phyloP scores from a whole-genome alignment of 2,888 invertebrate genomes.

The Agrotis segetum region DNA sequence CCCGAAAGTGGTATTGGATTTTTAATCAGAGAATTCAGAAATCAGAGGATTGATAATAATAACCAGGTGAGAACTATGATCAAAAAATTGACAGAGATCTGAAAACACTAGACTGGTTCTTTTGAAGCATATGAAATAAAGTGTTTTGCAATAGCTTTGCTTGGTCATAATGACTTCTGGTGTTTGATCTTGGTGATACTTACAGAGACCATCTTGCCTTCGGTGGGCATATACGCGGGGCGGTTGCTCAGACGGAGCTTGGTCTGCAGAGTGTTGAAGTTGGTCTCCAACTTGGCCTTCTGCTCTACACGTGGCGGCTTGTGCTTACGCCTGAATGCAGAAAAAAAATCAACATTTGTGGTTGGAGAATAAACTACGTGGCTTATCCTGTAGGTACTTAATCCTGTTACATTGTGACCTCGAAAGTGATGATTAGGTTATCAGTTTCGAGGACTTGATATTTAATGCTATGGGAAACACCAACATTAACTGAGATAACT shows the following conservation, averaged over 20 bases:
- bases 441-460: conserved; percentile 8
- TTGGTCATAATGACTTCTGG: neutral
- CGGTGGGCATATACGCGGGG: conserved; percentile 99
- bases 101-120: too few species aligned
- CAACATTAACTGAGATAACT: neutral
- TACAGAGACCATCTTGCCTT: conserved; percentile 99
- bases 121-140: too few species aligned
- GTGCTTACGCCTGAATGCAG: conserved; percentile 94
- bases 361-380: neutral
- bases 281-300: conserved; percentile 99
- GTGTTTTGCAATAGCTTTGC: too few species aligned
- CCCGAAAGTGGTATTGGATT: neutral
- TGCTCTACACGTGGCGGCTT: conserved; percentile 99
- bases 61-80: too few species aligned
- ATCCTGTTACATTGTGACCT: too few species aligned
- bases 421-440: neutral
- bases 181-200: conserved; percentile 77
- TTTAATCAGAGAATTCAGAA: neutral
- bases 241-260: conserved; percentile 99
- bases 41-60: too few species aligned
- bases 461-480: conserved; percentile 16
- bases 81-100: neutral
- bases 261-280: conserved; percentile 99
- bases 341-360: neutral
- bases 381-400: too few species aligned